phyloP scores from a whole-genome alignment of 2,888 invertebrate genomes.

The Trypoxylon attenuatum region DNA sequence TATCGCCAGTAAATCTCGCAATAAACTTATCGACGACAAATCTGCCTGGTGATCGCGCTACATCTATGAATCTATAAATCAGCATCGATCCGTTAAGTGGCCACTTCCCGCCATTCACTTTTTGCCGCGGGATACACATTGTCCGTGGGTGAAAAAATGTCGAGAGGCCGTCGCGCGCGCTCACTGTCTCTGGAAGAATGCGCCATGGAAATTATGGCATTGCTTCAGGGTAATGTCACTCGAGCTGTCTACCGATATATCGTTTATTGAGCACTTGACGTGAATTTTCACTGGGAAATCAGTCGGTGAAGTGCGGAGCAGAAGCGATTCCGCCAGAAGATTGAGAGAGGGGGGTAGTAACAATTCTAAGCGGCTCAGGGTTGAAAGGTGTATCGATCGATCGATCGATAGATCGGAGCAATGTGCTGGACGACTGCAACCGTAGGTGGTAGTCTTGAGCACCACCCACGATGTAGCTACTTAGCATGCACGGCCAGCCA shows the following conservation, averaged over 20 bases:
- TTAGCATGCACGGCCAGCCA: conserved; percentile 68
- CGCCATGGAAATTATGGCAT: no score
- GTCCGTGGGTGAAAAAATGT: no score
- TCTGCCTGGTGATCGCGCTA: not conserved
- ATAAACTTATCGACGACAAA: not conserved
- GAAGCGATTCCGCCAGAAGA: not conserved
- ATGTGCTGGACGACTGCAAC: conserved; percentile 54
- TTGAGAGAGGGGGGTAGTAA: conserved; percentile 34
- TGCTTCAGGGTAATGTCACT: no score
- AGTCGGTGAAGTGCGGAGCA: not conserved
- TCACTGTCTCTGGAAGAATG: no score
- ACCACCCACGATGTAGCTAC: conserved; percentile 71
- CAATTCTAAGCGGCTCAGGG: conserved; percentile 44
- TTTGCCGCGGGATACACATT: no score
- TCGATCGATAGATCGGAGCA: conserved; percentile 58
- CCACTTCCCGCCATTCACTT: no score
- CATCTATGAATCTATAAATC: not conserved
- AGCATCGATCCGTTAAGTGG: no score
- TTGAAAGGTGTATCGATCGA: conserved; percentile 56
- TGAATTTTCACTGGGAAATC: no score
- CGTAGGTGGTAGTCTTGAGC: conserved; percentile 52
- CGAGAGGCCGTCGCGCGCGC: no score
- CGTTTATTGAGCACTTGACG: no score
- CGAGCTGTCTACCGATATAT: no score
- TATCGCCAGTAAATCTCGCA: not conserved